Evolutionary conservation across 2,113 vertebrate species (phyloP).

Genomic region (Brachyistius frenatus): DNA sequence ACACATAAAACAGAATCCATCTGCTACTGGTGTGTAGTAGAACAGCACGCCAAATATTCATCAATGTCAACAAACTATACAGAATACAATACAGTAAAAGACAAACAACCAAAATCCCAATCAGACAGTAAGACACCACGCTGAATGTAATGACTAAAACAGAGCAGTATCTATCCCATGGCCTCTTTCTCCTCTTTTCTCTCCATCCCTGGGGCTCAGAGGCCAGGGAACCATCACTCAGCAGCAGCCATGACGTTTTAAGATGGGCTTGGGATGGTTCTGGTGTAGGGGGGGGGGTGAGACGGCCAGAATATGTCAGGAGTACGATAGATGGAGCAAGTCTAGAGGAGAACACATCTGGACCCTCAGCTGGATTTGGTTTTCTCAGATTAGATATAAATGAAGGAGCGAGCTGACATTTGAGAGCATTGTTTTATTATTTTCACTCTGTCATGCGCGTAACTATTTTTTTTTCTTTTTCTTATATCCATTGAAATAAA

Average conservation of each 20-base stretch:
- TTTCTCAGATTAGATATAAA: conserved; percentile 41
- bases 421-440: conserved; percentile 27
- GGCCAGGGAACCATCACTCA: conserved; percentile 68
- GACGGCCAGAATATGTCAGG: conserved; percentile 48
- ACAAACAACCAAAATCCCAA: conserved; percentile 24
- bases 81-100: neutral
- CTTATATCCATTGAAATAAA: conserved; percentile 27
- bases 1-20: conserved; percentile 13
- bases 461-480: neutral
- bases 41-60: neutral
- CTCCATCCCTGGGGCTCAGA: conserved; percentile 24
- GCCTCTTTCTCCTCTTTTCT: neutral
- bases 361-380: conserved; percentile 44
- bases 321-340: conserved; percentile 39
- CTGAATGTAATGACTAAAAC: conserved; percentile 69
- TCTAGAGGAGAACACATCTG: conserved; percentile 54
- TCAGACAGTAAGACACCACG: conserved; percentile 37
- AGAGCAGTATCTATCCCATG: conserved; percentile 43
- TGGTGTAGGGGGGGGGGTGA: conserved; percentile 22
- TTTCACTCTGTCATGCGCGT: conserved; percentile 10
- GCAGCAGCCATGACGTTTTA: conserved; percentile 53
- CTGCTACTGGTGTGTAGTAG: neutral
- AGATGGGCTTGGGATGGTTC: conserved; percentile 57
- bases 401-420: conserved; percentile 29
- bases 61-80: neutral